Conservation (phyloP, 2,888 invertebrate genomes). For the Cephus pygmeus region DNA sequence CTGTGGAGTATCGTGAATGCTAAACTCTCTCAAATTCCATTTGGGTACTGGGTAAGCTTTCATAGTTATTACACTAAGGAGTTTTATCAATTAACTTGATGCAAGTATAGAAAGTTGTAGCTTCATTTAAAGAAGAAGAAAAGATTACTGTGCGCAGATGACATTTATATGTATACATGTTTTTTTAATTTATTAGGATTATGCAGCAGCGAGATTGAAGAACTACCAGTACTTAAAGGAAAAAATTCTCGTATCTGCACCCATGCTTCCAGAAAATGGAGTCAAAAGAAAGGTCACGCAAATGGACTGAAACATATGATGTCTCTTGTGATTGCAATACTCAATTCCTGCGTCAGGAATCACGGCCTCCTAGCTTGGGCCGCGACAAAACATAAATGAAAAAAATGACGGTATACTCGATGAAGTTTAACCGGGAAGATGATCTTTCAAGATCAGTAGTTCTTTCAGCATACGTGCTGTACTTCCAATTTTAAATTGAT, state of each 20-base stretch:
- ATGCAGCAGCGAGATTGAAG: conserved; percentile 73
- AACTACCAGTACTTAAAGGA: conserved; percentile 74
- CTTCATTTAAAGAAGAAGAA: not conserved
- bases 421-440: not conserved
- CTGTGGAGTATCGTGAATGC: conserved; percentile 93
- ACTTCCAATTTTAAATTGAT: too few species aligned
- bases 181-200: conserved; percentile 70
- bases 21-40: conserved; percentile 87
- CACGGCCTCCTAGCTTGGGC: not conserved
- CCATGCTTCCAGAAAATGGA: conserved; percentile 34
- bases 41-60: conserved; percentile 89
- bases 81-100: not conserved
- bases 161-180: not conserved
- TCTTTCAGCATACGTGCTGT: too few species aligned
- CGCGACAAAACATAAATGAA: not conserved
- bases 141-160: not conserved
- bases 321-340: not conserved
- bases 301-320: conserved; percentile 31
- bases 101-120: not conserved
- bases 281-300: conserved; percentile 44
- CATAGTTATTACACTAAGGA: conserved; percentile 2
- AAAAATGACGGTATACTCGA: not conserved
- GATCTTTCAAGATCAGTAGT: too few species aligned
- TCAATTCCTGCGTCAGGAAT: not conserved
- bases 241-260: conserved; percentile 58